Evolutionary conservation across 2,888 invertebrate species (phyloP), one percentile per base, ranked within the genome.

Genomic region (Tenthredo livida): DNA sequence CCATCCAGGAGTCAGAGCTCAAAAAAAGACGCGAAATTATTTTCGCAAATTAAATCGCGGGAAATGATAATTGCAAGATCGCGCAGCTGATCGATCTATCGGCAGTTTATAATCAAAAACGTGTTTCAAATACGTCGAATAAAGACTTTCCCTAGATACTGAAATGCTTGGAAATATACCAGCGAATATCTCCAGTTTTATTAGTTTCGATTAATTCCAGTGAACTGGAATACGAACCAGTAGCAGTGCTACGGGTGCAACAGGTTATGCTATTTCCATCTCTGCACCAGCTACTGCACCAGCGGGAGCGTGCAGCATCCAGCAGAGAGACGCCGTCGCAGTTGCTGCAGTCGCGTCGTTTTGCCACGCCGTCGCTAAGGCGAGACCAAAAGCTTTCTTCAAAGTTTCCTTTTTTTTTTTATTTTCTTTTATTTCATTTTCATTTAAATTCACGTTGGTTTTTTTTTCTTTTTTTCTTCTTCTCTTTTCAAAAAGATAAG

Each of bases 221-320:
- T 61, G 3, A 25, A 61, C 61, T 61, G 61, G 61, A 25, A 61
- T 61, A 61, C n/a, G 47, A n/a, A 54, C 7, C n/a, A 54, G 5
- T 43, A 2, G 54, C 40, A n/a, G n/a, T n/a, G n/a, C n/a, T n/a
- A 80, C 82, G 82, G 82, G 82, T 82, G 82, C 82, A 82, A 82
- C 82, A 82, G 82, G 82, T 82, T 82, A 82, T 82, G 82, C 82
- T 82, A 82, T 82, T 82, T 82, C 65, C 65, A 82, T 65, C 82
- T 82, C 65, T 40, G 50, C n/a, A n/a, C n/a, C n/a, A n/a, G n/a
- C 40, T 17, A 43, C 29, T 67, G 67, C 15, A 65, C 7, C 70
- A 37, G 70, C 47, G 47, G 25, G 4, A n/a, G n/a, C n/a, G 3
- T 33, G 25, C n/a, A 75, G 21, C 21, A 15, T 50, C 25, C 77